Conservation (phyloP, 2,888 invertebrate genomes). For the Dinocampus coccinellae region DNA sequence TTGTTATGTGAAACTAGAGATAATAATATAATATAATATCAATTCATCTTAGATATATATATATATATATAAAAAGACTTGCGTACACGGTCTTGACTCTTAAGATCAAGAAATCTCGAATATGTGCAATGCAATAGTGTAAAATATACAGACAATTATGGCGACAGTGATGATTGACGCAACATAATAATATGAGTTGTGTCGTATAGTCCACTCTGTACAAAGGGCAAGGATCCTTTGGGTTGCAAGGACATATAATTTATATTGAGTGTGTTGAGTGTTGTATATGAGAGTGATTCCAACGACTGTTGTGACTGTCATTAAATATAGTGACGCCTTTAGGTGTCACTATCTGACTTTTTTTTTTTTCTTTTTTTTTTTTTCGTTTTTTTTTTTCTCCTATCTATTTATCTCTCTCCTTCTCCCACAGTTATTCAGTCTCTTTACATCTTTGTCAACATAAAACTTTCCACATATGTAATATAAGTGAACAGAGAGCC, state of each 20-base stretch:
- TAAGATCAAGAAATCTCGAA: constrained; percentile 16
- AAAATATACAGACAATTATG: background rate
- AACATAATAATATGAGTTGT: constrained; percentile 13
- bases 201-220: constrained; percentile 22
- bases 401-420: too few relatives aligned
- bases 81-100: constrained; percentile 2
- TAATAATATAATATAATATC: too few relatives aligned
- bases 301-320: constrained; percentile 1
- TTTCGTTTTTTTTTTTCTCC: too few relatives aligned
- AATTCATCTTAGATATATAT: background rate
- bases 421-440: too few relatives aligned
- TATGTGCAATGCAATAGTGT: constrained; percentile 9
- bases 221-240: constrained; percentile 66
- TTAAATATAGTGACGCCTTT: background rate
- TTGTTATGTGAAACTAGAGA: too few relatives aligned
- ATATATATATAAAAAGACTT: background rate
- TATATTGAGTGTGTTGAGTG: background rate
- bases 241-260: constrained; percentile 62
- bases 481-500: background rate
- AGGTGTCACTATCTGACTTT: background rate
- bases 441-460: background rate
- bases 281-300: background rate
- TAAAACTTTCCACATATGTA: background rate
- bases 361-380: background rate
- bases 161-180: constrained; percentile 14